Conservation (phyloP, 2,797 vertebrate genomes). For the Coluber constrictor region DNA sequence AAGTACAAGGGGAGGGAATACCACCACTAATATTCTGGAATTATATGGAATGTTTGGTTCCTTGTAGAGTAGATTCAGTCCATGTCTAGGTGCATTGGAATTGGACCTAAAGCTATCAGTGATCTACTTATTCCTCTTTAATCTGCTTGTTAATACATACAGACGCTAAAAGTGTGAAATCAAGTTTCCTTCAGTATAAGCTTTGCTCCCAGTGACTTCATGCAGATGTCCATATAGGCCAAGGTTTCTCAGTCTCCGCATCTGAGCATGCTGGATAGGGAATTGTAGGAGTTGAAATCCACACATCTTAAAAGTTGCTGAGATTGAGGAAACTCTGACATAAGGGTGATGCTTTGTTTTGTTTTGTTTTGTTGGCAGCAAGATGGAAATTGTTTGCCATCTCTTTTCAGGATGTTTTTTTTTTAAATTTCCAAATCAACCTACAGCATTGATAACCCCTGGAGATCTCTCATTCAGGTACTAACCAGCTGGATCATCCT, state of each 20-base stretch:
- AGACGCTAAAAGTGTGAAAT: neutral
- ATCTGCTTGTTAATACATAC: neutral
- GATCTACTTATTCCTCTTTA: neutral
- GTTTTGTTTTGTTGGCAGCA: neutral
- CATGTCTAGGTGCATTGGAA: neutral
- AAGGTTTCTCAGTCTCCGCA: too few species aligned
- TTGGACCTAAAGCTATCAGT: neutral
- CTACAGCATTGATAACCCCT: neutral
- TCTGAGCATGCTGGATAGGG: neutral
- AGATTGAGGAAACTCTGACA: neutral
- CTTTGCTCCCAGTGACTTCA: neutral
- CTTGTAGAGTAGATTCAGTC: neutral
- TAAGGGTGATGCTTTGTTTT: neutral
- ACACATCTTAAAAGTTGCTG: neutral
- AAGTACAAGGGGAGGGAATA: too few species aligned
- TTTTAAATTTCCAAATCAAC: neutral
- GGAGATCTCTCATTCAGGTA: neutral
- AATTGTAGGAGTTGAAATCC: neutral
- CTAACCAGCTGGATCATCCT: neutral
- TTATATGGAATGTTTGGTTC: neutral
- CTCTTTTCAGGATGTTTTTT: neutral
- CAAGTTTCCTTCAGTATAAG: neutral
- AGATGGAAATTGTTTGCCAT: neutral
- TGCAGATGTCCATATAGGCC: neutral
- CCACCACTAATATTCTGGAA: neutral